Evolutionary conservation across 2,888 invertebrate species (phyloP).

Genomic region (Conus canariensis): DNA sequence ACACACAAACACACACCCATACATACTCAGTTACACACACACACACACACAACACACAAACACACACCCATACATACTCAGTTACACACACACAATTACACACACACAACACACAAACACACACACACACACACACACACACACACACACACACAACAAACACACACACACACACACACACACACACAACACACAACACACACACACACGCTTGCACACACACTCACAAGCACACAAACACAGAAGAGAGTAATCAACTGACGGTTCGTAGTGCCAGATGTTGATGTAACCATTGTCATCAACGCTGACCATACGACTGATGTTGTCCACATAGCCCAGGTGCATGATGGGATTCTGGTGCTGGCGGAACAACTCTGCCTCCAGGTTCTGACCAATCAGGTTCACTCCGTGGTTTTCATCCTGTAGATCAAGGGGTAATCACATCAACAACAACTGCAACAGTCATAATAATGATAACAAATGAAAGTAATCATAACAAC

Average conservation of each 20-base stretch:
- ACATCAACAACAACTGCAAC: no score
- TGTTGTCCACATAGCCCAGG: conserved; percentile 65
- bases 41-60: neutral
- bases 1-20: conserved; percentile 3
- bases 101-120: neutral
- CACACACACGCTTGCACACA: neutral
- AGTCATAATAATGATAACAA: no score
- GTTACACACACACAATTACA: neutral
- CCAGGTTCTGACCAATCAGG: conserved; percentile 57
- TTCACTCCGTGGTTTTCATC: conserved; percentile 53
- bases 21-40: neutral
- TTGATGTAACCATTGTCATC: conserved; percentile 69
- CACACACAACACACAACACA: neutral
- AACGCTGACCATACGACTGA: conserved; percentile 67
- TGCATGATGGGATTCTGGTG: conserved; percentile 66
- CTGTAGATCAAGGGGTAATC: conserved; percentile 30
- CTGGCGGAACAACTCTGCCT: conserved; percentile 66
- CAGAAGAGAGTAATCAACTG: conserved; percentile 38
- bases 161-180: conserved; percentile 27
- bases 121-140: conserved; percentile 8
- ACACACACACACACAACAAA: neutral
- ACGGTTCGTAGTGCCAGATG: conserved; percentile 70
- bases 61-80: neutral
- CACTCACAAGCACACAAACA: neutral
- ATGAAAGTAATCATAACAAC: no score